Base-by-base conservation (phyloP, 2,797 vertebrate species). In the Enteromius afrohamiltoni region DNA sequence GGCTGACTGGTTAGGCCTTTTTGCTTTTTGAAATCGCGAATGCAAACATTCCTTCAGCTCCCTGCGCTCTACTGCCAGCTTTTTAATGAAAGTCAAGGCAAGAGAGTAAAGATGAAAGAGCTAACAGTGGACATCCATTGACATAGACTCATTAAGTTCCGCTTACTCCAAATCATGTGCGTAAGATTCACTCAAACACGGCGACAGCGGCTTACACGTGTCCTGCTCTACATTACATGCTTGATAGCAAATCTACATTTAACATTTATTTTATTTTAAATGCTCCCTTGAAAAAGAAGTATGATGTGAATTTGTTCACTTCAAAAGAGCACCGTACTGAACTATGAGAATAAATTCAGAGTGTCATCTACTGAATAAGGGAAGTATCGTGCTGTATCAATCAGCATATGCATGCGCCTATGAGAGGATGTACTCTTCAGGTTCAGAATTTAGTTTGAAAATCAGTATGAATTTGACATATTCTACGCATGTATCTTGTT, bases 61-160 rank as follows among this genome's bases (percentile, higher is more conserved):
- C 23, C 13, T 13, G 74, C 8, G 17, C 67, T 78, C 64, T 21
- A 13, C 42, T 64, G 21, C 53, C 45, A 37, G 65, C 6, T 62
- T 79, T 82, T 85, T 82, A 74, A 85, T 82, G 37, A 82, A 82
- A 85, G 74, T 64, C 49, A 71, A 77, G 45, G 45, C 45, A 31
- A 26, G 42, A 34, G 3, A 3, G 3, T 5, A 17, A 71, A 82
- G 74, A 85, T 64, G 75, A 77, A 77, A 82, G 84, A 19, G 9
- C 74, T 60, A 14, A 47, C 17, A 13, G 29, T 51, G 34, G 69
- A 5, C 2, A 8, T 40, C 31, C 1, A 14, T 34, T 6, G 51
- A 81, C 76, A 51, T 17, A 42, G 40, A 53, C 73, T 85, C 53
- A 77, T 77, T 81, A 85, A 47, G 29, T 71, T 71, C 23, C 23